A percentile compares a stretch with the other conserved stretches of the same genome.
These are phyloP conservation scores for Elephas maximus DNA, from an alignment of 2,113 vertebrate genomes.

Conservation along the genomic window DNA sequence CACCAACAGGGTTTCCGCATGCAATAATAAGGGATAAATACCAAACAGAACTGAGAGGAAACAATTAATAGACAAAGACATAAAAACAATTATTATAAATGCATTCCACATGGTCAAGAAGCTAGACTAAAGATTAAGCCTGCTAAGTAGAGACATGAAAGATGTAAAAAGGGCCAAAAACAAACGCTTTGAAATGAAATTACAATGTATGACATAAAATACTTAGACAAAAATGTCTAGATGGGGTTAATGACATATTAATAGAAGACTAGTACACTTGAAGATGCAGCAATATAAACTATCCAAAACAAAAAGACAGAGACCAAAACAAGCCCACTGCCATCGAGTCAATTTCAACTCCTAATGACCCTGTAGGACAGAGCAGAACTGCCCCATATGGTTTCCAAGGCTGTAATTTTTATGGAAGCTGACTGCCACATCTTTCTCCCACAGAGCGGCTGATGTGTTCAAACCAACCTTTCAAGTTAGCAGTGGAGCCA, in stretches of 20 bases:
- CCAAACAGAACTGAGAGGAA: not conserved
- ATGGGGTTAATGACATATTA: not conserved
- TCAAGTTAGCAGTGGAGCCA: too few relatives aligned
- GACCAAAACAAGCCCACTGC: too few relatives aligned
- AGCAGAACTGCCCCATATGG: too few relatives aligned
- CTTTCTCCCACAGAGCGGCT: too few relatives aligned
- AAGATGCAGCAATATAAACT: not conserved
- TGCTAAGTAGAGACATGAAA: not conserved
- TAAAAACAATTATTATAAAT: not conserved
- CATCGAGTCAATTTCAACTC: too few relatives aligned
- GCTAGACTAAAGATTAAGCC: not conserved
- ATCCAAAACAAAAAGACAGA: not conserved
- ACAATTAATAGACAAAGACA: not conserved
- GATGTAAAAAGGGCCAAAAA: not conserved
- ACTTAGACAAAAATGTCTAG: not conserved
- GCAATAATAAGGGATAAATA: not conserved
- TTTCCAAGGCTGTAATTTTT: too few relatives aligned
- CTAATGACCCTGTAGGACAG: too few relatives aligned
- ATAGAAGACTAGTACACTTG: not conserved
- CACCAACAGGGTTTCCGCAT: too few relatives aligned
- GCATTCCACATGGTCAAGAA: not conserved
- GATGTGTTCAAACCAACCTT: too few relatives aligned
- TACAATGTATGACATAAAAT: too few relatives aligned
- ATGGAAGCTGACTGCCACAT: too few relatives aligned
- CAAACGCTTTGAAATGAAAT: not conserved